These are phyloP conservation scores for Mastacembelus armatus DNA, from an alignment of 2,797 vertebrate species.

Conservation along the genomic window DNA sequence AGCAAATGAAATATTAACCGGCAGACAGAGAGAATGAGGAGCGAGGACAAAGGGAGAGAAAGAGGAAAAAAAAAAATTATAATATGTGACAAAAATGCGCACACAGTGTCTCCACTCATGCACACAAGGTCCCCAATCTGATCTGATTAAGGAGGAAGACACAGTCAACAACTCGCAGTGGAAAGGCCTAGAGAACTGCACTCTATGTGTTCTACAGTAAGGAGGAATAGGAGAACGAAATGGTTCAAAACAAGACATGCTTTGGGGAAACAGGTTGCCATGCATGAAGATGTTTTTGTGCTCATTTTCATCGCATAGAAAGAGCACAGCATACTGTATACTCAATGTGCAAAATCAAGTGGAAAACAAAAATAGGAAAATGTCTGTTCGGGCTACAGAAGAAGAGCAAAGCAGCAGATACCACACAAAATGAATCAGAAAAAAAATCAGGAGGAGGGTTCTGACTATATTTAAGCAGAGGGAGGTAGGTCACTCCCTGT, in stretches of 20 bases:
- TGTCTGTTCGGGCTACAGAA: too few relatives aligned
- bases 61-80: conserved; percentile 56
- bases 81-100: conserved; percentile 71
- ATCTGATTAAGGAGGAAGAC: conserved; percentile 42
- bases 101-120: conserved; percentile 24
- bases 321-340: too few relatives aligned
- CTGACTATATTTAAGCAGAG: not conserved
- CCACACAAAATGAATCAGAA: too few relatives aligned
- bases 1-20: conserved; percentile 83
- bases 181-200: conserved; percentile 14
- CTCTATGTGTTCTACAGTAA: not conserved
- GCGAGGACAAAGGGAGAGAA: conserved; percentile 59
- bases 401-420: too few relatives aligned
- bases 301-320: too few relatives aligned
- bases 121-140: conserved; percentile 33
- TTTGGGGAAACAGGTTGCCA: conserved; percentile 28
- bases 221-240: not conserved
- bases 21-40: conserved; percentile 60
- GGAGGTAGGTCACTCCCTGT: conserved; percentile 20
- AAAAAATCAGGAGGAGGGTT: too few relatives aligned
- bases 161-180: conserved; percentile 3
- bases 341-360: too few relatives aligned
- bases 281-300: not conserved
- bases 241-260: conserved; percentile 2
- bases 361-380: too few relatives aligned